phyloP scores from a whole-genome alignment of 2,113 vertebrate species.

The Salminus brasiliensis region DNA sequence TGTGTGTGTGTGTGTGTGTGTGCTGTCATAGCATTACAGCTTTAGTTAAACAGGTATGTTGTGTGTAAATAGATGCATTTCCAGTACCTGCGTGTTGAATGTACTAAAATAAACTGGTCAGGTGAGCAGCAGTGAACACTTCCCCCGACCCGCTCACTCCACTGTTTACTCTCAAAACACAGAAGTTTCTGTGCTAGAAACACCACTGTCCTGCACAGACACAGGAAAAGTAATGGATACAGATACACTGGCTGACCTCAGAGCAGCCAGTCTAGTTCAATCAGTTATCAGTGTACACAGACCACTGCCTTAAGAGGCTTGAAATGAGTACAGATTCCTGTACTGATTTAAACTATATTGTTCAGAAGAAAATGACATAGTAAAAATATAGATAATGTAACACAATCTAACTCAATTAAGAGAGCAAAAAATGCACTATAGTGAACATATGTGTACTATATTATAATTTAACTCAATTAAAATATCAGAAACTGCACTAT shows the following conservation, averaged over 20 bases:
- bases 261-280: too few relatives aligned
- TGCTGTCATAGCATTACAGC: slow-evolving; percentile 19
- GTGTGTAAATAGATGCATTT: slow-evolving; percentile 51
- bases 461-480: too few relatives aligned
- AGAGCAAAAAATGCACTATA: too few relatives aligned
- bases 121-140: slow-evolving; percentile 29
- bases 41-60: slow-evolving; percentile 41
- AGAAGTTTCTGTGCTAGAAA: slow-evolving; percentile 8
- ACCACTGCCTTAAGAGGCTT: too few relatives aligned
- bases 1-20: not conserved
- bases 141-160: slow-evolving; percentile 17
- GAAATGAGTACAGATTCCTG: too few relatives aligned
- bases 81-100: slow-evolving; percentile 26
- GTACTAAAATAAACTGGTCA: slow-evolving; percentile 28
- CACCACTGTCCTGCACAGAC: not conserved
- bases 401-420: too few relatives aligned
- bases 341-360: too few relatives aligned
- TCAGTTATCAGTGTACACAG: too few relatives aligned
- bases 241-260: not conserved
- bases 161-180: slow-evolving; percentile 38
- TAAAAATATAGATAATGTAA: too few relatives aligned
- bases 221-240: not conserved
- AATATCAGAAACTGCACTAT: too few relatives aligned
- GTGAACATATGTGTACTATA: too few relatives aligned
- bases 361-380: too few relatives aligned